Evolutionary conservation across 2,113 vertebrate genomes (phyloP).

Genomic region (Chionis minor): DNA sequence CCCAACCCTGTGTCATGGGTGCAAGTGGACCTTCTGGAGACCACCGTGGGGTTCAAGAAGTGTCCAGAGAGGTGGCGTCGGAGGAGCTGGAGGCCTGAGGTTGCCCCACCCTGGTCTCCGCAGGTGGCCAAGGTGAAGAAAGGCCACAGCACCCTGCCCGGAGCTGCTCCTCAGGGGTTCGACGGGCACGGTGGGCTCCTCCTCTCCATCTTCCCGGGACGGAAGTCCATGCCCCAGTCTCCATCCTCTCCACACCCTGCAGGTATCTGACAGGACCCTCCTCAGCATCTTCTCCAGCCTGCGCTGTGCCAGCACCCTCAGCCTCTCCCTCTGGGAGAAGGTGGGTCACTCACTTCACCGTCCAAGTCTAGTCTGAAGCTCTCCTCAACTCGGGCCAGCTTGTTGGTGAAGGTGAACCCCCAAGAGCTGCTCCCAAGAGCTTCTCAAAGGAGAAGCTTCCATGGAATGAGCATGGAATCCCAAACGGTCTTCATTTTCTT

Average conservation of each 20-base stretch:
- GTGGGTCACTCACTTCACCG: background rate
- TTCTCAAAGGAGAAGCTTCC: background rate
- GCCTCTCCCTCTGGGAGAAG: background rate
- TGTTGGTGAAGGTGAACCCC: background rate
- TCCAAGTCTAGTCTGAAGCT: background rate
- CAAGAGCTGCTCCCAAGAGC: background rate
- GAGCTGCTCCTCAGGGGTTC: background rate
- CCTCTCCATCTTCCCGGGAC: background rate
- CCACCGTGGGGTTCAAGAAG: background rate
- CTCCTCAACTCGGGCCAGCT: background rate
- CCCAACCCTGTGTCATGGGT: rapidly evolving
- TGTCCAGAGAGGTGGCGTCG: too few species aligned
- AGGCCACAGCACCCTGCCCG: background rate
- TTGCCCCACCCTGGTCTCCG: background rate
- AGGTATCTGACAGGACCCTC: background rate
- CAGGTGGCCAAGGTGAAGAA: background rate
- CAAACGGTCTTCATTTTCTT: background rate
- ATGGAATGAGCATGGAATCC: background rate
- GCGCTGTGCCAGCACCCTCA: background rate
- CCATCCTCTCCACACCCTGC: background rate
- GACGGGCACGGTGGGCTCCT: background rate
- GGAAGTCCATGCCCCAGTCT: background rate
- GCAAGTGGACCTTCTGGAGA: background rate
- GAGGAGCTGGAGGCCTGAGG: background rate
- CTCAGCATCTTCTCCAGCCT: background rate